Percentiles rank a stretch among this genome's conserved stretches.
These are phyloP conservation scores for Elaeidobius kamerunicus DNA, from an alignment of 2,888 invertebrate species.

Conservation along the genomic window DNA sequence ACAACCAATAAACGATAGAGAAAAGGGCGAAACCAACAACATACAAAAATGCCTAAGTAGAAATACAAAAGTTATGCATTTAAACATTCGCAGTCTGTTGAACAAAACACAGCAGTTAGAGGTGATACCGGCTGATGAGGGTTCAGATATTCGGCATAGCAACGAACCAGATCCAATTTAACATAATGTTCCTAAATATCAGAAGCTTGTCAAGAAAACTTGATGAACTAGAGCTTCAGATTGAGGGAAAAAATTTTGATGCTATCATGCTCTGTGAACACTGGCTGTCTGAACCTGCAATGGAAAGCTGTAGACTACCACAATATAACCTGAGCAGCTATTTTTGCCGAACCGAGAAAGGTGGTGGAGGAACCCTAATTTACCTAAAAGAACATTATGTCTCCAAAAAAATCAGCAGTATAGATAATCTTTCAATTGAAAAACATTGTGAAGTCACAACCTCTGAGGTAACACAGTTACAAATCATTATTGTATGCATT, in stretches of 20 bases:
- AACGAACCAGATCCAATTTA: too few species aligned
- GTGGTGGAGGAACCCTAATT: neutral
- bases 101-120: too few species aligned
- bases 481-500: neutral
- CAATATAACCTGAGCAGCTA: neutral
- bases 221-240: neutral
- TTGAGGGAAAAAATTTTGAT: neutral
- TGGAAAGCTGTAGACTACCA: neutral
- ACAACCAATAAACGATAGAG: too few species aligned
- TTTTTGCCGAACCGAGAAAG: neutral
- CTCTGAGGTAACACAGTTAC: neutral
- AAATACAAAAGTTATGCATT: too few species aligned
- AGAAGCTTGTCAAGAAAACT: neutral
- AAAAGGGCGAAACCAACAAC: too few species aligned
- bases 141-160: too few species aligned
- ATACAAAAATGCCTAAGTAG: too few species aligned
- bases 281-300: neutral
- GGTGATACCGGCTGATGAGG: too few species aligned
- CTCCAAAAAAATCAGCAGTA: neutral
- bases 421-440: neutral
- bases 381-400: neutral
- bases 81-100: too few species aligned
- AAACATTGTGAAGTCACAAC: neutral
- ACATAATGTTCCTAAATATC: constrained; percentile 1
- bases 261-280: neutral